Conservation (phyloP, 2,113 vertebrate genomes). For the Archilochus colubris region DNA sequence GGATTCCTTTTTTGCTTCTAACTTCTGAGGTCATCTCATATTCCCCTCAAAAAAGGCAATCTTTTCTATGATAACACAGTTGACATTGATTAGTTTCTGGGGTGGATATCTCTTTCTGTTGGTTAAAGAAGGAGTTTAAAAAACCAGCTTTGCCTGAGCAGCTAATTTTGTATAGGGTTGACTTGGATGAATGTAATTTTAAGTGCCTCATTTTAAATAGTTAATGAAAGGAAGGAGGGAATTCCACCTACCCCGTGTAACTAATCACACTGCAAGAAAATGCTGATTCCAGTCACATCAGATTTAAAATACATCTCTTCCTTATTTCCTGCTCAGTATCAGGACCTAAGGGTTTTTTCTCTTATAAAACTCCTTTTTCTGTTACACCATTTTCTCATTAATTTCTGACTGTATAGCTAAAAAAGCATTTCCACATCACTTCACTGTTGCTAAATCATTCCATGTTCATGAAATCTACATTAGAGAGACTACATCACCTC, state of each 20-base stretch:
- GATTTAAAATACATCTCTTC: not conserved
- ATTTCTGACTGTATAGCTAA: not conserved
- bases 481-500: not conserved
- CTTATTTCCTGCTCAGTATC: not conserved
- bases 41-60: not conserved
- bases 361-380: not conserved
- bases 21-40: not conserved
- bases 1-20: not conserved
- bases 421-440: fast-evolving
- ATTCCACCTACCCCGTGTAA: not conserved
- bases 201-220: not conserved
- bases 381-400: not conserved
- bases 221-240: not conserved
- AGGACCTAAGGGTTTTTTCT: not conserved
- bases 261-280: not conserved
- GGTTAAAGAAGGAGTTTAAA: not conserved
- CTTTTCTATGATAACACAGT: not conserved
- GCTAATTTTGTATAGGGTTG: not conserved
- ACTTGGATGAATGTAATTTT: not conserved
- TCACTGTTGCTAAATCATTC: not conserved
- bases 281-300: not conserved
- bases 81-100: not conserved
- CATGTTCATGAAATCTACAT: not conserved
- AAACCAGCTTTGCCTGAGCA: not conserved
- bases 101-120: not conserved